Evolutionary conservation across 2,797 vertebrate genomes (phyloP).

Genomic region (Sus cebifrons): DNA sequence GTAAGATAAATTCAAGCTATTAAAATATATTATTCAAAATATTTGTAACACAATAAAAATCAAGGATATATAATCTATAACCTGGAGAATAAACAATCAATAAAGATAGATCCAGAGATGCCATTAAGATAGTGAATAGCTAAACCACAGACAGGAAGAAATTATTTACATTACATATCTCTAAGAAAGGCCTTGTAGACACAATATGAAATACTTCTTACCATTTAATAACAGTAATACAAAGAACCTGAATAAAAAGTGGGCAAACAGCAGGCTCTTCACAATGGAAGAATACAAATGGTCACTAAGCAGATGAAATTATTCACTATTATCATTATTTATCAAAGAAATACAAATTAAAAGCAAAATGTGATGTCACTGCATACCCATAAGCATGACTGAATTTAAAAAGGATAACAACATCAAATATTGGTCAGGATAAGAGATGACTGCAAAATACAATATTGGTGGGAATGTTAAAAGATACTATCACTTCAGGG

Average conservation of each 20-base stretch:
- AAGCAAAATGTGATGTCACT: not conserved
- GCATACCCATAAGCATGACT: not conserved
- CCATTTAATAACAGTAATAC: not conserved
- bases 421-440: constrained; percentile 3
- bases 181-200: not conserved
- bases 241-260: not conserved
- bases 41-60: not conserved
- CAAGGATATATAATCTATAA: not conserved
- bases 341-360: constrained; percentile 39
- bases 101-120: not conserved
- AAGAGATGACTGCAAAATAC: not conserved
- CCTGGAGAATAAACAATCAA: not conserved
- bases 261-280: not conserved
- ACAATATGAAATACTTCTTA: not conserved
- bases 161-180: not conserved
- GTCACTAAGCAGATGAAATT: constrained; percentile 47
- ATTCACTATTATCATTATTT: not conserved
- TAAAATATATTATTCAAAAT: not conserved
- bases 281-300: not conserved
- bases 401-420: not conserved
- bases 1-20: not conserved
- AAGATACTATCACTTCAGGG: not conserved
- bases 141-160: not conserved
- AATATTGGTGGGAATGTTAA: constrained; percentile 3
- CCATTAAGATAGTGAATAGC: constrained; percentile 12